phyloP scores from a whole-genome alignment of 2,113 vertebrate species.

The Prionailurus bengalensis region DNA sequence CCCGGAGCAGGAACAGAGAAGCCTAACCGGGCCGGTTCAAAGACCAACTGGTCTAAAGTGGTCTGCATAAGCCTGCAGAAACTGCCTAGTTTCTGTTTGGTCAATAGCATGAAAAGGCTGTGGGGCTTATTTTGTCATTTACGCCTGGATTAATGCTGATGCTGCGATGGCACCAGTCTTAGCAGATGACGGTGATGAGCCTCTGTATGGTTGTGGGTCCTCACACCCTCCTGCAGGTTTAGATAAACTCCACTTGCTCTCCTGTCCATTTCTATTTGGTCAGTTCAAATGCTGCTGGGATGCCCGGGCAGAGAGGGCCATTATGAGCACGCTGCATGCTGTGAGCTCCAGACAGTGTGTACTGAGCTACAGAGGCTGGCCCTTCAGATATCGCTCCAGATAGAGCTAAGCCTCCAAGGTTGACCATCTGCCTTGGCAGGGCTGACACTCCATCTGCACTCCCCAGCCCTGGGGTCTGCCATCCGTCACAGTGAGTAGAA shows the following conservation, averaged over 20 bases:
- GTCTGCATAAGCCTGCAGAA: background rate
- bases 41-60: background rate
- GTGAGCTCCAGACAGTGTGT: conserved; percentile 45
- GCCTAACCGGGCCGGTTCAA: background rate
- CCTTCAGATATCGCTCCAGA: conserved; percentile 61
- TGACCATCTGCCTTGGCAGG: conserved; percentile 77
- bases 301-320: background rate
- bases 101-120: background rate
- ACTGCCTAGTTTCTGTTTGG: background rate
- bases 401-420: conserved; percentile 68
- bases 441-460: conserved; percentile 69
- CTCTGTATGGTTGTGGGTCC: background rate
- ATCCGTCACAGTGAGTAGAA: background rate
- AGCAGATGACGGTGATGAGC: background rate
- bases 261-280: conserved; percentile 4
- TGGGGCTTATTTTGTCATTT: background rate
- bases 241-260: conserved; percentile 28
- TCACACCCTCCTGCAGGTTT: background rate
- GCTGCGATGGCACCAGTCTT: background rate
- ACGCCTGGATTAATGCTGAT: background rate
- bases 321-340: background rate
- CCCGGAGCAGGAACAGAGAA: background rate
- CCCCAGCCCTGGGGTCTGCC: conserved; percentile 54
- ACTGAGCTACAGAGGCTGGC: conserved; percentile 49
- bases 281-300: conserved; percentile 31